Base-by-base conservation (phyloP, 2,888 invertebrate genomes). In the Sinotaia quadrata region DNA sequence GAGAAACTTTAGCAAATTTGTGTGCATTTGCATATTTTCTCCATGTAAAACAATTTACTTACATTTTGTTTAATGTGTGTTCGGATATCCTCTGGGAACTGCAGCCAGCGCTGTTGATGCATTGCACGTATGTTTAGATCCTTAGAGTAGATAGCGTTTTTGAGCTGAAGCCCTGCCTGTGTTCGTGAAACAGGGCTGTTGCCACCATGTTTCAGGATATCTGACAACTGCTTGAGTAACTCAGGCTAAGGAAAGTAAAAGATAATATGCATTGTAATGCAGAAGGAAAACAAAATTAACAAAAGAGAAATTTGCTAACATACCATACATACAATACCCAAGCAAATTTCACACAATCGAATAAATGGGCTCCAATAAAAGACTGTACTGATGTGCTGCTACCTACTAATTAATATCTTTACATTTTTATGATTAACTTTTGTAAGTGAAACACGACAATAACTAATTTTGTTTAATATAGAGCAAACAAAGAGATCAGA, bases 161-260 rank as follows among this genome's bases (percentile, higher is more conserved):
- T 99, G 67, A 99, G 91, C 90, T 99, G 99, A 78, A 99, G 91
- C 77, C 98, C 99, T 75, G 98, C 98, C 79, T 98, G 98, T 94
- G 97, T 97, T 69, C 99, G 93, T 44, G 97, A 97, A 83, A 97
- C 97, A 65, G 94, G 93, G 85, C 95, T 95, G 88, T 96, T 95
- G 59, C 93, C 93, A 33, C 94, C 94, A 90, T 95, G 94, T 78
- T 94, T 93, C 86, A 99, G 90, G 65, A 98, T 94, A 87, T 95
- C 96, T 57, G 98, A 97, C 78, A 99, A 91, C 85, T 95, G 94
- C 90, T 95, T 95, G 80, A 98, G 92, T 87, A 98, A 96, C 87
- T 95, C 94, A 76, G 95, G 93, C 91, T 93, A 81, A 60, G 89
- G 87, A 67, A 71, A 62, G 58, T 73, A 70, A 70, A 29, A 67